Percentiles rank a stretch among this genome's conserved stretches.
phyloP scores from a whole-genome alignment of 2,888 invertebrate genomes.

The Toxonevra muliebris region DNA sequence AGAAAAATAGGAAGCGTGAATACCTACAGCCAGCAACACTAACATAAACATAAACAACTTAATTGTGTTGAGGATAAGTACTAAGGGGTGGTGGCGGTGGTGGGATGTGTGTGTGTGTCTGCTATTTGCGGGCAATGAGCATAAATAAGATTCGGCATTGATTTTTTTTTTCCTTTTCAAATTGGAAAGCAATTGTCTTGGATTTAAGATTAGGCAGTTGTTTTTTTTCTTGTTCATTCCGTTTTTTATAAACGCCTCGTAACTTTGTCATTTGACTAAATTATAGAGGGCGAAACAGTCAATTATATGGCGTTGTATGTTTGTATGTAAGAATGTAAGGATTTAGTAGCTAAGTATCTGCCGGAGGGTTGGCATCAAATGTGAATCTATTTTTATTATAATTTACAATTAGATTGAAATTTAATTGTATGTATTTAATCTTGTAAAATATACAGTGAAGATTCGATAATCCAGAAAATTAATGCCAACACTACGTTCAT shows the following conservation, averaged over 20 bases:
- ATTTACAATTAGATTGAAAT: no score
- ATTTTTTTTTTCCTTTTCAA: constrained; percentile 34
- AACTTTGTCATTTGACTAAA: constrained; percentile 56
- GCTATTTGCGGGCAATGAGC: constrained; percentile 43
- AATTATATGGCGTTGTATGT: neutral
- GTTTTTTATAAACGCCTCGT: constrained; percentile 39
- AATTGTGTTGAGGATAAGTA: constrained; percentile 54
- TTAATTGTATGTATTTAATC: no score
- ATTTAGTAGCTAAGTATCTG: no score
- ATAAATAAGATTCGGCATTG: constrained; percentile 46
- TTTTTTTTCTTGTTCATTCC: constrained; percentile 18
- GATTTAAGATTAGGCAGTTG: constrained; percentile 48
- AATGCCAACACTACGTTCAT: no score
- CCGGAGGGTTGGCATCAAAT: no score
- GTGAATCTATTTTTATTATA: no score
- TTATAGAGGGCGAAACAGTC: constrained; percentile 36
- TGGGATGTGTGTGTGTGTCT: constrained; percentile 27
- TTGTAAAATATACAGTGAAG: no score
- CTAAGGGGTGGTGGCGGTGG: constrained; percentile 10
- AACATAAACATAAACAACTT: constrained; percentile 49
- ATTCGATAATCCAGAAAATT: no score
- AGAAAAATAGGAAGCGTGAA: constrained; percentile 37
- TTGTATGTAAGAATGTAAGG: no score
- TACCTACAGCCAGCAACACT: constrained; percentile 34
- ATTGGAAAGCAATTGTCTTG: constrained; percentile 60